These are phyloP conservation scores for Cirrhinus molitorella DNA, from an alignment of 2,797 vertebrate genomes.

Conservation along the genomic window DNA sequence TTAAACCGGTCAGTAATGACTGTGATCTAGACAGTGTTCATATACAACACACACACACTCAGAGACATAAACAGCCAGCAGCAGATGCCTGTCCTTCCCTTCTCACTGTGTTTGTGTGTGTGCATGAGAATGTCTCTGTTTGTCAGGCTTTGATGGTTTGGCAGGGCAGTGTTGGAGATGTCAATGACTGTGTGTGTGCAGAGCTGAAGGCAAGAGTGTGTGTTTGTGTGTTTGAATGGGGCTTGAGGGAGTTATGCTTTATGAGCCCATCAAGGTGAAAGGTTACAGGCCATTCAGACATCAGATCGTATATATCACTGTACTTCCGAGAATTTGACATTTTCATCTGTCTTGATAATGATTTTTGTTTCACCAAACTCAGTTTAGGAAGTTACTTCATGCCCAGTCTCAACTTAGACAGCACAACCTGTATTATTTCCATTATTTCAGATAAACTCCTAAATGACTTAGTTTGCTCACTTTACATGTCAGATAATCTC, in stretches of 20 bases:
- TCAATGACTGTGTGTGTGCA: conserved; percentile 25
- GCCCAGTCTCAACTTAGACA: background rate
- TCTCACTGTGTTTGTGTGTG: conserved; percentile 35
- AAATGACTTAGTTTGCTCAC: background rate
- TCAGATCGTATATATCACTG: background rate
- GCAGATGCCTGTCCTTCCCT: conserved; percentile 41
- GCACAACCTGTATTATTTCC: background rate
- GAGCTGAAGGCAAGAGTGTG: background rate
- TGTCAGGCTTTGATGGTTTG: conserved; percentile 51
- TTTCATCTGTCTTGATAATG: conserved; percentile 3
- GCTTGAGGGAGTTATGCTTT: conserved; percentile 21
- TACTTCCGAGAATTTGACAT: background rate
- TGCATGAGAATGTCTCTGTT: conserved; percentile 1
- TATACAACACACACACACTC: conserved; percentile 49
- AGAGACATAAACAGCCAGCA: conserved; percentile 58
- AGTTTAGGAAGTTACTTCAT: background rate
- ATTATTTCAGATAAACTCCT: background rate
- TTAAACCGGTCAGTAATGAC: conserved; percentile 37
- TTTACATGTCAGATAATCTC: background rate
- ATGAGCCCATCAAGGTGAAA: conserved; percentile 39
- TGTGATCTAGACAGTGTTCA: conserved; percentile 15
- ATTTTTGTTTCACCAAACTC: conserved; percentile 1
- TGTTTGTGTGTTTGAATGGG: conserved; percentile 29
- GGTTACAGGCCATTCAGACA: conserved; percentile 1
- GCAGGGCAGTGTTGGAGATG: conserved; percentile 16